These are phyloP conservation scores for Drosophila nannoptera DNA, from an alignment of 1,140 invertebrate genomes.

Conservation along the genomic window DNA sequence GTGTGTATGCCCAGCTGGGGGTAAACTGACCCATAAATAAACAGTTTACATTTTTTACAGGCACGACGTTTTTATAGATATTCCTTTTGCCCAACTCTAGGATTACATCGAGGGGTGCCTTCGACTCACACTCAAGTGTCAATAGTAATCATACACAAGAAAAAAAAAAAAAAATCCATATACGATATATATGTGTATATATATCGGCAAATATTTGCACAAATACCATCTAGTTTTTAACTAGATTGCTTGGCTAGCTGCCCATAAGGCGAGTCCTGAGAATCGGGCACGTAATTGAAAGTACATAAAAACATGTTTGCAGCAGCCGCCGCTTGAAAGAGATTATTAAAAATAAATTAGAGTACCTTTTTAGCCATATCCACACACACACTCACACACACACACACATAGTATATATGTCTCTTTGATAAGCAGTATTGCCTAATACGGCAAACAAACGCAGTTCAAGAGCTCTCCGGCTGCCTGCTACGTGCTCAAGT, in stretches of 20 bases:
- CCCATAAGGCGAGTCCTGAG: constrained; percentile 18
- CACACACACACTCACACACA: no score
- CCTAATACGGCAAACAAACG: constrained; percentile 47
- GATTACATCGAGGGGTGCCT: constrained; percentile 22
- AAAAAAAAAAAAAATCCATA: no score
- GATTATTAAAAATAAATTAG: constrained; percentile 76
- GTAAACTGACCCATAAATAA: constrained; percentile 74
- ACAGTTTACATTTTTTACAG: constrained; percentile 57
- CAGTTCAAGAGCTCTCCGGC: constrained; percentile 40
- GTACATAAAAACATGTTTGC: constrained; percentile 61
- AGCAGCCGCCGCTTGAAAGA: constrained; percentile 32
- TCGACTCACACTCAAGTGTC: constrained; percentile 1
- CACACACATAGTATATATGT: neutral
- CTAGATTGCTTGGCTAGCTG: constrained; percentile 2
- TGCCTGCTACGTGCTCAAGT: constrained; percentile 68
- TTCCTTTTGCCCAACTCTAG: neutral
- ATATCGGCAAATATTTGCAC: constrained; percentile 49
- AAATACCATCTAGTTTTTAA: constrained; percentile 28
- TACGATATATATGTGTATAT: no score
- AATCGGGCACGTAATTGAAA: constrained; percentile 64
- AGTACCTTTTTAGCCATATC: constrained; percentile 41
- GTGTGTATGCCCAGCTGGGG: constrained; percentile 62
- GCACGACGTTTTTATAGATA: constrained; percentile 16
- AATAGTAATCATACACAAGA: neutral
- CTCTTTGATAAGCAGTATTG: constrained; percentile 3